These are phyloP conservation scores for Rhinogobius similis DNA, from an alignment of 2,113 vertebrate species.

Conservation along the genomic window DNA sequence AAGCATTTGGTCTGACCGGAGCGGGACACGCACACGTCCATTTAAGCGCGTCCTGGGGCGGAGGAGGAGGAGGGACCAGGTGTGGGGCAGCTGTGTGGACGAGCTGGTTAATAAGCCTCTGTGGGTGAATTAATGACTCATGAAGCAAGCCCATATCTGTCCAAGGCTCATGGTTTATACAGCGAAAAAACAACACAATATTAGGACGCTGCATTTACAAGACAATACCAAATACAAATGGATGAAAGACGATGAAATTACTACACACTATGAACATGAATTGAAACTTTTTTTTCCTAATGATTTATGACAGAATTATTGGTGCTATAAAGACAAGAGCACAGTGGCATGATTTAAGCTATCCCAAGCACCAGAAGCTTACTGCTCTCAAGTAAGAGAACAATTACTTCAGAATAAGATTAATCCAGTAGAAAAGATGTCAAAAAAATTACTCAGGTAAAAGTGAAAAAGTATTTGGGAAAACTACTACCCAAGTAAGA, in stretches of 20 bases:
- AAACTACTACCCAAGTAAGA: too few species aligned
- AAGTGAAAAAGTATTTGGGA: too few species aligned
- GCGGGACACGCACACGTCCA: conserved; percentile 10
- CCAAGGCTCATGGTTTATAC: background rate
- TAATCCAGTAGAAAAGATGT: too few species aligned
- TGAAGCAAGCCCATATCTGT: conserved; percentile 52
- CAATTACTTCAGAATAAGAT: too few species aligned
- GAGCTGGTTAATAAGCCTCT: conserved; percentile 72
- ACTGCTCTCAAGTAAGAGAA: too few species aligned
- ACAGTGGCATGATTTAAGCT: too few species aligned
- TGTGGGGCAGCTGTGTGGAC: conserved; percentile 67
- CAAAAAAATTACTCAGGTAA: too few species aligned
- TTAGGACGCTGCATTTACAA: background rate
- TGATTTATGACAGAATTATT: too few species aligned
- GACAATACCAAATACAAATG: background rate
- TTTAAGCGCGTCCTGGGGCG: conserved; percentile 49
- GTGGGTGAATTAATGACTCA: conserved; percentile 72
- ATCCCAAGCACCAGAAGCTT: too few species aligned
- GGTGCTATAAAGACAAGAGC: too few species aligned
- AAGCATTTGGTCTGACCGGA: conserved; percentile 18
- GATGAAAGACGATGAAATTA: background rate
- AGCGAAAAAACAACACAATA: background rate
- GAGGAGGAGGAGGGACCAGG: conserved; percentile 57
- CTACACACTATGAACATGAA: too few species aligned
- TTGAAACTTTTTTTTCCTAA: too few species aligned